phyloP scores from a whole-genome alignment of 2,888 invertebrate species.

The Myopa testacea region DNA sequence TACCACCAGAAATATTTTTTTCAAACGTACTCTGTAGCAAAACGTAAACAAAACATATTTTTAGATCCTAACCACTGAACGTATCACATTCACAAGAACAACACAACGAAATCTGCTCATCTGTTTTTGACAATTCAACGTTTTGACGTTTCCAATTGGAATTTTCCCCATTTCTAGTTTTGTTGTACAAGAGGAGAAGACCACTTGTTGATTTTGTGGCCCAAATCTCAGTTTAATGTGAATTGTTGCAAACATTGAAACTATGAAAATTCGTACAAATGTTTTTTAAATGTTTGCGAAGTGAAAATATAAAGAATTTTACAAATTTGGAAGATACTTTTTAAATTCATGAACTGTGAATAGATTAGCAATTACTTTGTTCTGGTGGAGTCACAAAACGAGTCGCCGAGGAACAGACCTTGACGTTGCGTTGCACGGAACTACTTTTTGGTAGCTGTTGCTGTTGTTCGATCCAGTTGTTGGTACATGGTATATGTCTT shows the following conservation, averaged over 20 bases:
- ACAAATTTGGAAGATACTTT: background rate
- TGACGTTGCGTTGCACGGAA: slow-evolving; percentile 10
- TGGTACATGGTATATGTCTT: background rate
- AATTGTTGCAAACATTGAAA: background rate
- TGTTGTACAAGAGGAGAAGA: background rate
- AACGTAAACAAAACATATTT: background rate
- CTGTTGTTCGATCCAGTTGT: background rate
- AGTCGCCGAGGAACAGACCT: background rate
- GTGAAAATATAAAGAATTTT: background rate
- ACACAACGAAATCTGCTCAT: slow-evolving; percentile 47
- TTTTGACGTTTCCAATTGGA: slow-evolving; percentile 33
- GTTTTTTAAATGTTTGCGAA: background rate
- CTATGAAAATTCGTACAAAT: background rate
- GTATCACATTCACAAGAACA: background rate
- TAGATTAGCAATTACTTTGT: background rate
- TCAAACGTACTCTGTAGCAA: background rate
- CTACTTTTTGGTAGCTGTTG: slow-evolving; percentile 11
- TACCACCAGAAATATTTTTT: slow-evolving; percentile 36
- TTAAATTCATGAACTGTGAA: slow-evolving; percentile 1
- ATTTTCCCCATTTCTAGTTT: slow-evolving; percentile 19
- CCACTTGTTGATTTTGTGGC: slow-evolving; percentile 44
- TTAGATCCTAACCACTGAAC: slow-evolving; percentile 14
- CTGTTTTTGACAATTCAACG: slow-evolving; percentile 55
- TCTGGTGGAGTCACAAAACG: slow-evolving; percentile 22
- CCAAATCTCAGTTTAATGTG: background rate